Conservation (phyloP, 1,140 invertebrate species). For the Drosophila teissieri region DNA sequence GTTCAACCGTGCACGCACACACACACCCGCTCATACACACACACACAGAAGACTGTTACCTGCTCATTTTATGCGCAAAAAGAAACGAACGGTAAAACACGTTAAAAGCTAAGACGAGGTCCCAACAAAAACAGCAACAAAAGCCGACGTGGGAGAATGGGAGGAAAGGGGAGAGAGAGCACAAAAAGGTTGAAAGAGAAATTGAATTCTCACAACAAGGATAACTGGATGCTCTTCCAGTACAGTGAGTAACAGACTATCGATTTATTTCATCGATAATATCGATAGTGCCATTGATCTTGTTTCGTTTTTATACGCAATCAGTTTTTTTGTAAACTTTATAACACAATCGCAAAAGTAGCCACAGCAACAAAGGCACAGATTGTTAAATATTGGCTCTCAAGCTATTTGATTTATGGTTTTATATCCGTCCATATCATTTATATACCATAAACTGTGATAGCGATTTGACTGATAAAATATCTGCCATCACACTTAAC, state of each 20-base stretch:
- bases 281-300: neutral
- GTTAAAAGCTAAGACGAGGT: slow-evolving; percentile 78
- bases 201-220: neutral
- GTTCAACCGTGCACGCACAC: slow-evolving; percentile 50
- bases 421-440: neutral
- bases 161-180: slow-evolving; percentile 2
- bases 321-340: neutral
- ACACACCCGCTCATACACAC: slow-evolving; percentile 23
- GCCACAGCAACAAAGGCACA: neutral
- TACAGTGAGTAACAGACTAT: neutral
- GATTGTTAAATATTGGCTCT: neutral
- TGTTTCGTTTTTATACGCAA: too few relatives aligned
- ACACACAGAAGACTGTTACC: slow-evolving; percentile 33
- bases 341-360: neutral
- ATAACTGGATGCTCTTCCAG: slow-evolving; percentile 5
- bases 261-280: neutral
- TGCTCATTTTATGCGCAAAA: slow-evolving; percentile 79
- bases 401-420: neutral
- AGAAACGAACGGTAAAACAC: slow-evolving; percentile 80
- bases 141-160: slow-evolving; percentile 4
- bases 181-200: slow-evolving; percentile 16
- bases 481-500: neutral
- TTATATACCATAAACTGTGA: neutral
- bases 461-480: neutral
- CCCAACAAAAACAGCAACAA: slow-evolving; percentile 50